A percentile compares a stretch with the other conserved stretches of the same genome.
Conservation (phyloP, 2,797 vertebrate genomes). For the Chloroceryle amazona region DNA sequence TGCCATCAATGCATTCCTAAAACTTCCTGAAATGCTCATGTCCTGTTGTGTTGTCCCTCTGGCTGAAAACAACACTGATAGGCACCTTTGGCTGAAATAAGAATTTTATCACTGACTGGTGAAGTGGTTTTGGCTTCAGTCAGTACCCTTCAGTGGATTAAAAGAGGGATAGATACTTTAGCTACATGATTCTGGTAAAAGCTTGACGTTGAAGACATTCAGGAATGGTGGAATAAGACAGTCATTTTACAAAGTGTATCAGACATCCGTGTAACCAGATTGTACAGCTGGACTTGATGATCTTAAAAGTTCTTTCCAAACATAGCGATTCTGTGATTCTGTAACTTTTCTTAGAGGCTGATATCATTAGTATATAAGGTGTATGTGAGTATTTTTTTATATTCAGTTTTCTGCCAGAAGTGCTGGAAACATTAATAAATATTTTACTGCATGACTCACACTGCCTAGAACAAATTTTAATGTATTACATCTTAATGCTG, state of each 20-base stretch:
- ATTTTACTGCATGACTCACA: conserved; percentile 69
- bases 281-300: too few species aligned
- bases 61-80: background rate
- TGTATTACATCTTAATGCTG: conserved; percentile 72
- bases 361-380: background rate
- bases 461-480: conserved; percentile 76
- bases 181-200: background rate
- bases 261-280: background rate
- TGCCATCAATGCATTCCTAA: background rate
- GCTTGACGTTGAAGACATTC: background rate
- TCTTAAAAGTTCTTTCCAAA: too few species aligned
- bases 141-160: background rate
- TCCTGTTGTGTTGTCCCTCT: background rate
- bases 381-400: background rate
- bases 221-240: background rate
- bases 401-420: conserved; percentile 45
- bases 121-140: background rate
- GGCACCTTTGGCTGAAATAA: background rate
- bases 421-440: conserved; percentile 76
- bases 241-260: background rate
- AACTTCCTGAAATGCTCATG: background rate
- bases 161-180: background rate
- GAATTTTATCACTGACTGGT: background rate
- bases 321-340: background rate
- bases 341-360: background rate